Conservation (phyloP, 2,797 vertebrate genomes). For the Melanotaenia nigrans region DNA sequence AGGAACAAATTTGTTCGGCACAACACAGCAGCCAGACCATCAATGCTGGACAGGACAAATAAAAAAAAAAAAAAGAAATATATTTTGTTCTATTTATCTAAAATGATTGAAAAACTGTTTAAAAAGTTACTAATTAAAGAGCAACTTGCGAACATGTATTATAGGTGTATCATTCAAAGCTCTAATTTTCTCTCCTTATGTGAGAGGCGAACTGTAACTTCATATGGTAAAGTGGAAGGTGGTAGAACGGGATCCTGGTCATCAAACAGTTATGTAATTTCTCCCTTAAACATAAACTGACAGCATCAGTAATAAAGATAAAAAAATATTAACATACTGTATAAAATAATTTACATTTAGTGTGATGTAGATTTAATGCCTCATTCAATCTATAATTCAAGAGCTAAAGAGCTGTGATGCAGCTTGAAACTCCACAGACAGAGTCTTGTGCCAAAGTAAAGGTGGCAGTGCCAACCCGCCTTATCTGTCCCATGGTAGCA, state of each 20-base stretch:
- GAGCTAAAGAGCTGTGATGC: constrained; percentile 45
- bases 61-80: too few species aligned
- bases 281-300: constrained; percentile 20
- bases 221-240: neutral
- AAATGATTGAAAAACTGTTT: neutral
- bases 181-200: too few species aligned
- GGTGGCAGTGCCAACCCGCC: constrained; percentile 48
- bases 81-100: neutral
- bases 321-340: constrained; percentile 33
- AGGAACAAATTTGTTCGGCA: too few species aligned
- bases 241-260: neutral
- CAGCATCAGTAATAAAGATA: constrained; percentile 27
- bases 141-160: too few species aligned
- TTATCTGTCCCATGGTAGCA: constrained; percentile 52
- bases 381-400: constrained; percentile 51
- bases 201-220: too few species aligned
- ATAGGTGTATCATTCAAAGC: too few species aligned
- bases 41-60: too few species aligned
- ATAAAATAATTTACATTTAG: constrained; percentile 31
- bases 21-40: too few species aligned
- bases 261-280: neutral
- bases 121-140: neutral
- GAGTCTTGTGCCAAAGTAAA: constrained; percentile 59
- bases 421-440: constrained; percentile 48
- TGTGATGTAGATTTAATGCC: constrained; percentile 36